A percentile compares a stretch with the other conserved stretches of the same genome.
phyloP scores from a whole-genome alignment of 2,113 vertebrate species.

The Oceanodroma tethys region DNA sequence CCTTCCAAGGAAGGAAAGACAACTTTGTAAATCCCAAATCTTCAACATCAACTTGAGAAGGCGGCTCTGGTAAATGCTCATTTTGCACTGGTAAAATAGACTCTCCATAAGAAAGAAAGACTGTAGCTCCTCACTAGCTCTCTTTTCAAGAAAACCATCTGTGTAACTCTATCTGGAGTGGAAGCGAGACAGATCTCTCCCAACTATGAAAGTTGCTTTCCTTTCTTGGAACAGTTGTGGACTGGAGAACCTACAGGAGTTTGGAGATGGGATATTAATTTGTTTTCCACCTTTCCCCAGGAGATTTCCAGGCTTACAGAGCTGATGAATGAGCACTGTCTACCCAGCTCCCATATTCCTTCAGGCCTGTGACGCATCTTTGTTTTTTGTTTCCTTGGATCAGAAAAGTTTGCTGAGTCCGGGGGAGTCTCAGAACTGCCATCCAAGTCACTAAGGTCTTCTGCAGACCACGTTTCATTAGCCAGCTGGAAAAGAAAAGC shows the following conservation, averaged over 20 bases:
- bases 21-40: background rate
- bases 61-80: background rate
- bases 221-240: background rate
- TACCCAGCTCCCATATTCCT: background rate
- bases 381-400: background rate
- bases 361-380: background rate
- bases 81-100: background rate
- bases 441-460: constrained; percentile 9
- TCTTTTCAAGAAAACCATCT: background rate
- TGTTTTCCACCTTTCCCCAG: background rate
- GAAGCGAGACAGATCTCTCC: background rate
- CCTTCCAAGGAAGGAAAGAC: background rate
- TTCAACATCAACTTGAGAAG: background rate
- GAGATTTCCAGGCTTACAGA: background rate
- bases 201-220: background rate
- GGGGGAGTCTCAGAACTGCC: background rate
- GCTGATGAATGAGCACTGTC: constrained; percentile 1
- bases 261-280: constrained; percentile 8
- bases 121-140: background rate
- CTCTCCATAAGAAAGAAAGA: background rate
- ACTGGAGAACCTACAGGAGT: background rate
- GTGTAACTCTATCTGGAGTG: background rate
- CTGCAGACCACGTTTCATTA: constrained; percentile 8
- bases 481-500: constrained; percentile 32
- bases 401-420: constrained; percentile 8